phyloP scores from a whole-genome alignment of 2,113 vertebrate genomes.

The Syngnathus typhle region DNA sequence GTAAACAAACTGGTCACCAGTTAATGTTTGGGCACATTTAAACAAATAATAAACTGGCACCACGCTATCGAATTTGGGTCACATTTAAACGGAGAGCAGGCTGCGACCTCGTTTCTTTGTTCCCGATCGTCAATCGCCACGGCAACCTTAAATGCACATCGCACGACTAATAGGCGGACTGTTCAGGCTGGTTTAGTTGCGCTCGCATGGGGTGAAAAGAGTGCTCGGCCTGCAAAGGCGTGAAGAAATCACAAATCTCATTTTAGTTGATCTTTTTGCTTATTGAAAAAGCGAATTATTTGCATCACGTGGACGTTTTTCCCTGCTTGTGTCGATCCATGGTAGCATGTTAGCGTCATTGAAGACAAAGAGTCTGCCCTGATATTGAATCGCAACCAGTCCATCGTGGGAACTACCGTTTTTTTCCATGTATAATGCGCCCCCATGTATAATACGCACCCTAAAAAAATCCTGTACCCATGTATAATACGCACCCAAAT shows the following conservation, averaged over 20 bases:
- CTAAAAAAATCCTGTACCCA: no score
- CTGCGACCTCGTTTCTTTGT: constrained; percentile 19
- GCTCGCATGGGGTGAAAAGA: no score
- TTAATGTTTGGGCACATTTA: no score
- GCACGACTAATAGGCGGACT: constrained; percentile 9
- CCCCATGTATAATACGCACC: no score
- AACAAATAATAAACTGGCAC: constrained; percentile 25
- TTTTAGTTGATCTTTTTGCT: not conserved
- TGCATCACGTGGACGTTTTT: not conserved
- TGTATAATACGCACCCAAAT: no score
- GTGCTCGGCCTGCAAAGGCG: no score
- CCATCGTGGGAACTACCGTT: not conserved
- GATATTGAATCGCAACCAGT: not conserved
- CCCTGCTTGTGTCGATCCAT: not conserved
- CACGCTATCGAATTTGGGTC: constrained; percentile 41
- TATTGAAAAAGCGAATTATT: not conserved
- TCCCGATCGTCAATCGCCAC: not conserved
- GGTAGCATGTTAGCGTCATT: not conserved
- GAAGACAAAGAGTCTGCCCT: not conserved
- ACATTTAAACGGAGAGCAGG: constrained; percentile 29
- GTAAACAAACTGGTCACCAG: not conserved
- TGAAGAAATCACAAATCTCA: no score
- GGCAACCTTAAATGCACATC: constrained; percentile 13
- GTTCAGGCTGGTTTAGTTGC: constrained; percentile 2
- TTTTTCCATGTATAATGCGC: no score